phyloP scores from a whole-genome alignment of 2,797 vertebrate species.

The Perodicticus potto region DNA sequence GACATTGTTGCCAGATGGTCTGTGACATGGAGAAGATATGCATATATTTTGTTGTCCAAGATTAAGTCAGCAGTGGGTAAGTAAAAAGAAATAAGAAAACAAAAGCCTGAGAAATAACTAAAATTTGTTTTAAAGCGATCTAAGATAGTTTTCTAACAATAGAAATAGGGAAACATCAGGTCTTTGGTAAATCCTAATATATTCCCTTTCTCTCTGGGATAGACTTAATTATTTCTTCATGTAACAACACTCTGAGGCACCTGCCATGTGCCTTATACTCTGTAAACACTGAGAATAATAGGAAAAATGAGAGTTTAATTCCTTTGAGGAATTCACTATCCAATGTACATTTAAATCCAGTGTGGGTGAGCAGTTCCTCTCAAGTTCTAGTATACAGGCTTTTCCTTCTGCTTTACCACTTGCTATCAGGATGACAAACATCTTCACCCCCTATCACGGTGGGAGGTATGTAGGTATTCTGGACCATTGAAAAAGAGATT shows the following conservation, averaged over 20 bases:
- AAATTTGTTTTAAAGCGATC: neutral
- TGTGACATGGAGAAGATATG: slow-evolving; percentile 34
- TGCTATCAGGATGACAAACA: neutral
- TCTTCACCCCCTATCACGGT: neutral
- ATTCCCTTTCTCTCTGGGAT: neutral
- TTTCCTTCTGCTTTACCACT: neutral
- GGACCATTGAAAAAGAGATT: neutral
- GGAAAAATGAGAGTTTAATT: neutral
- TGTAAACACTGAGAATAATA: neutral
- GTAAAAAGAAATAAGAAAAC: neutral
- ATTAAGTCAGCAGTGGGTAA: neutral
- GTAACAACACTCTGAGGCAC: neutral
- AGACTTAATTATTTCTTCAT: neutral
- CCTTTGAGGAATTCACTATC: neutral
- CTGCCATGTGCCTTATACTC: neutral
- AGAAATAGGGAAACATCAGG: neutral
- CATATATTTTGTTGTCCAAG: neutral
- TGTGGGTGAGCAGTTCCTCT: neutral
- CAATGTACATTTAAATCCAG: neutral
- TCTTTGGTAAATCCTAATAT: slow-evolving; percentile 33
- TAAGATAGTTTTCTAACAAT: neutral
- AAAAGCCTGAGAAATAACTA: slow-evolving; percentile 22
- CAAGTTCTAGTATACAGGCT: neutral
- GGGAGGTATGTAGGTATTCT: neutral
- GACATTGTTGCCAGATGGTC: neutral